phyloP scores from a whole-genome alignment of 1,140 invertebrate genomes.

The Spodoptera frugiperda region DNA sequence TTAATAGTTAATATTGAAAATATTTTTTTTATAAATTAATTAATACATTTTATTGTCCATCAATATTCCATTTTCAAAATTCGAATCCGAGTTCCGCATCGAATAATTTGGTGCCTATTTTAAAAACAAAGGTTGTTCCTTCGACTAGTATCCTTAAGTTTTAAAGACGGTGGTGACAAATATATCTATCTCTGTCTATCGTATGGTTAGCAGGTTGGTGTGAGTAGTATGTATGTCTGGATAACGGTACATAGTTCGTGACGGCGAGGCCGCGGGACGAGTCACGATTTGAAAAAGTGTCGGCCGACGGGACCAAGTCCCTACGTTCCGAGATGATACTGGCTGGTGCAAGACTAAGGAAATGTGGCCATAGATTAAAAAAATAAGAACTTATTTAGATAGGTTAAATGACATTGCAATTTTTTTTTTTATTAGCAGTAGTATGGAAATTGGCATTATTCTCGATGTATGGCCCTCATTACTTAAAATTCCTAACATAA shows the following conservation, averaged over 20 bases:
- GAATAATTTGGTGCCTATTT: constrained; percentile 45
- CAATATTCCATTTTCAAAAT: constrained; percentile 1
- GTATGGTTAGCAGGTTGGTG: constrained; percentile 48
- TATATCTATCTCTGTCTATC: constrained; percentile 61
- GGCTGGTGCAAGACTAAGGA: constrained; percentile 51
- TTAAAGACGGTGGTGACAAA: constrained; percentile 46
- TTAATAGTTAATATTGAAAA: too few relatives aligned
- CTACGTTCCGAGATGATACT: constrained; percentile 66
- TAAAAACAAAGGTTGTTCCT: constrained; percentile 58
- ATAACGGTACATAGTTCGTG: constrained; percentile 81
- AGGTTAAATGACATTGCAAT: too few relatives aligned
- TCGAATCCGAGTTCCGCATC: constrained; percentile 29
- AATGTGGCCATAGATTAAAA: background rate
- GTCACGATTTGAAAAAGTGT: constrained; percentile 85
- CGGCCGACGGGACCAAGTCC: constrained; percentile 65
- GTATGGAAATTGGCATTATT: too few relatives aligned
- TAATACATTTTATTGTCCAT: too few relatives aligned
- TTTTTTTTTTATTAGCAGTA: too few relatives aligned
- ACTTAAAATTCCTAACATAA: too few relatives aligned
- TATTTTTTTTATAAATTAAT: too few relatives aligned
- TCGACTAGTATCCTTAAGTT: constrained; percentile 62
- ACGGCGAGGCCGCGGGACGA: constrained; percentile 69
- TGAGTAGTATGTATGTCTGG: constrained; percentile 60
- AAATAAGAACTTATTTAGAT: too few relatives aligned
- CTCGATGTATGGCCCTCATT: too few relatives aligned